Base-by-base conservation (phyloP, 2,797 vertebrate species). In the Eremophila alpestris region DNA sequence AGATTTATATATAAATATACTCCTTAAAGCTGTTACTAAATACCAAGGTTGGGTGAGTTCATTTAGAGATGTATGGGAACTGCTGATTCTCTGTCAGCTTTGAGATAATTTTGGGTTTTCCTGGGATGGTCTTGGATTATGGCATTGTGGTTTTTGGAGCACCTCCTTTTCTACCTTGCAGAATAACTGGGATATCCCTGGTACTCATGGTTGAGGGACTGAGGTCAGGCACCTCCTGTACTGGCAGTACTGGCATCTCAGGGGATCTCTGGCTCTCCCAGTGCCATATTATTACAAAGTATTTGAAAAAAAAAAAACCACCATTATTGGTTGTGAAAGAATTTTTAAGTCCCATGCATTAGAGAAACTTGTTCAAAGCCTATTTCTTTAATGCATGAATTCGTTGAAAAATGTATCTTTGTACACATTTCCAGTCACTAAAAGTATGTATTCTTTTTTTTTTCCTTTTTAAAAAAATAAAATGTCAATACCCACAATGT, bases 251-350 rank as follows among this genome's bases (percentile, higher is more conserved):
- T 56, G 49, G 12, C 82, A 82, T 91, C 82, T 90, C 54, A 91
- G 90, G 92, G 89, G 90, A 92, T 93, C 30, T 84, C 60, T 89
- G 81, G 30, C 83, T 94, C 88, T 92, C 82, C 65, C 87, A 90
- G 22, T 62, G 40, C 82, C 45, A 12, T 77, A 41, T 38, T 84
- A 67, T 43, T 80, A 34, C 22, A 65, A 30, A 54, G 10, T 77
- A 54, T 95, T 95, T 85, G 19, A 48, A 75, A 89, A 89, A 87
- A 3, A n/a, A 36, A 36, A 36, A 36, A 36, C 36, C 8, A 36
- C 9, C 8, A 45, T 48, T 92, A 23, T 34, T 27, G 2, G 23
- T 83, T 89, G 40, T 85, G 70, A 87, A 89, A 95, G 38, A 76
- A 87, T 81, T 67, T 59, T 6, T 45, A 51, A 74, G 11, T 83